Base-by-base conservation (phyloP, 1,140 invertebrate species). In the Zaprionus taronus region DNA sequence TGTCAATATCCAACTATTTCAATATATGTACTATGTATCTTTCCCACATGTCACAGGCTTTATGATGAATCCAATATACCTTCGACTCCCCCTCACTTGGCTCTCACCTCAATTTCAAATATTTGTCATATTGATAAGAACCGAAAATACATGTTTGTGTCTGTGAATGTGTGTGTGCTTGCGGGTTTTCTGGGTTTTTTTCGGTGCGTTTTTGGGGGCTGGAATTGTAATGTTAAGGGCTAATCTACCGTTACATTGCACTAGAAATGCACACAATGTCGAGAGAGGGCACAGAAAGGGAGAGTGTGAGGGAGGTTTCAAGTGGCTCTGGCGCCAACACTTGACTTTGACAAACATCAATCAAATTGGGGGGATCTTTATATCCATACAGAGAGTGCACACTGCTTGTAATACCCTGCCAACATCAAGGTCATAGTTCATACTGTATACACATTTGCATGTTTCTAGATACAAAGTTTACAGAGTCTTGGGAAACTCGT, bases 291-390 rank as follows among this genome's bases (percentile, higher is more conserved):
- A 5, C 24, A 26, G 24, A n/a, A 17, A 9, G 49, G 47, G 6
- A 34, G 65, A 58, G 24, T 28, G 36, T 20, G 14, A 24, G 63
- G 49, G 63, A 15, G 64, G 41, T 68, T 67, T 91, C 51, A 68
- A 90, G 86, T 90, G 82, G 73, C 77, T 63, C 72, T 91, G 87
- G 87, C 87, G 87, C 87, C 87, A 91, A 91, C 87, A 91, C 87
- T 91, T 91, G 87, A 91, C 87, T 91, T 83, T 81, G 78, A 91
- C 83, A 91, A 90, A 90, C 80, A 85, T 57, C 61, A 55, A 85
- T 85, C 83, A 85, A 75, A 67, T 74, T 84, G 61, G 73, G 78
- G 78, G 75, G 69, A 75, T 73, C 72, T 62, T 62, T 63, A 79
- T 44, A 44, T 55, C 41, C 34, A 65, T 9, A 31, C 38, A 53